Base-by-base conservation (phyloP, 2,113 vertebrate genomes). In the Gallinago undulata region DNA sequence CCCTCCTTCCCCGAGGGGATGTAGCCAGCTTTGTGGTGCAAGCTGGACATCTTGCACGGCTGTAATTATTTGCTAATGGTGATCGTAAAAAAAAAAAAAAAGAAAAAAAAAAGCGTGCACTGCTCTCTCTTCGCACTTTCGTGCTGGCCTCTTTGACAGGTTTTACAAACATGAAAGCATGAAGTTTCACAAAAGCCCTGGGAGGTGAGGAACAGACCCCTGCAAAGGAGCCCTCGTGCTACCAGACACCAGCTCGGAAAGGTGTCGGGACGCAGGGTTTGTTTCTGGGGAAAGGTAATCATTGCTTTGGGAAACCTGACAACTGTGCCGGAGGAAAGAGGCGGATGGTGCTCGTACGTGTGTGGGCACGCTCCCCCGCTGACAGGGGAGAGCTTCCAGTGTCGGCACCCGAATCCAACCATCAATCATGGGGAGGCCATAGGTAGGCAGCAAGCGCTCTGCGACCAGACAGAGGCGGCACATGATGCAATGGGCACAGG, bases 401-500 rank as follows among this genome's bases (percentile, higher is more conserved):
- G 83, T 83, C 63, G 7, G 96, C 88, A 80, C 55, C 73, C 41
- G 3, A 70, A 50, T 48, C 33, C 79, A 72, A 27, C 68, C 69
- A 92, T 97, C 96, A 96, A 78, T 96, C 96, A 93, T 1, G 14
- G 17, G 0, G 59, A 50, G 87, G 73, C 94, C 90, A n/a, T 78
- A 4, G 4, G 55, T 63, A 84, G 69, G 7, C 53, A 37, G 85
- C 62, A 21, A 91, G 86, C 57, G 0, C 81, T 63, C 82, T 25
- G 92, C 2, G 21, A 93, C 85, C 95, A 81, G 90, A 56, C 87
- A 95, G 86, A 45, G 88, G 90, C 60, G 14, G 95, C 92, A 68
- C 95, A 92, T 97, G 96, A 96, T 92, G 96, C 96, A 96, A 96
- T 2, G 94, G 96, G 96, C 95, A 94, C 96, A 97, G 97, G 96